Evolutionary conservation across 2,888 invertebrate genomes (phyloP), one percentile per base, ranked within the genome.

Genomic region (Perdita meconis): DNA sequence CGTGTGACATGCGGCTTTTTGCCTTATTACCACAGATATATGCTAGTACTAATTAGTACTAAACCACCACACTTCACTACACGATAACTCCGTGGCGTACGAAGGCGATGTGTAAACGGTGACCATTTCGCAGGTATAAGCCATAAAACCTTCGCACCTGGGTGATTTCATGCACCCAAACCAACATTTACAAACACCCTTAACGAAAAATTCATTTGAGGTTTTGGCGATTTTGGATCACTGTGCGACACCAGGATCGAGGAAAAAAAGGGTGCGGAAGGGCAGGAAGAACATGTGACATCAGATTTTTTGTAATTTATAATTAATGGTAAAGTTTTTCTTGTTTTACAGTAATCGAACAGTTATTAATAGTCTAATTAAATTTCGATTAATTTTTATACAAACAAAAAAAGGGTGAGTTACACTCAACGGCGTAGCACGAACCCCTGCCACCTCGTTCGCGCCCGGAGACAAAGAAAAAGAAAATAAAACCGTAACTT

Each of bases 301-400:
- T 76, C 61, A 76, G 70, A 75, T 89, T 90, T 90, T 90, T 89
- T 86, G 90, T 89, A 89, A 90, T 90, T 90, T 89, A 90, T 90
- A 90, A 90, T 90, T 90, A 90, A 90, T 89, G 87, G 89, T 90
- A 90, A 89, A 89, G 87, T 89, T 90, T 47, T 89, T 89, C 85
- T 89, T 87, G 87, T 88, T 89, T 90, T 90, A 90, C 90, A 90
- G 86, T 90, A 90, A 89, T 90, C 87, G 85, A 90, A 90, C 90
- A 90, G 89, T 90, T 89, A 90, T 89, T 87, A 90, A 90, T 90
- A 90, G 83, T 88, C 88, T 90, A 90, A 89, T 90, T 88, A 89
- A 90, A 90, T 89, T 90, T 88, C 90, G 89, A 90, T 89, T 89
- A 90, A 89, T 90, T 89, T 83, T 89, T 90, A 89, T 90, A 90